Evolutionary conservation across 64 coral and sea anemone genomes (phyloP), one percentile per base, ranked within the genome.

Genomic region (Stichodactyla helianthus): DNA sequence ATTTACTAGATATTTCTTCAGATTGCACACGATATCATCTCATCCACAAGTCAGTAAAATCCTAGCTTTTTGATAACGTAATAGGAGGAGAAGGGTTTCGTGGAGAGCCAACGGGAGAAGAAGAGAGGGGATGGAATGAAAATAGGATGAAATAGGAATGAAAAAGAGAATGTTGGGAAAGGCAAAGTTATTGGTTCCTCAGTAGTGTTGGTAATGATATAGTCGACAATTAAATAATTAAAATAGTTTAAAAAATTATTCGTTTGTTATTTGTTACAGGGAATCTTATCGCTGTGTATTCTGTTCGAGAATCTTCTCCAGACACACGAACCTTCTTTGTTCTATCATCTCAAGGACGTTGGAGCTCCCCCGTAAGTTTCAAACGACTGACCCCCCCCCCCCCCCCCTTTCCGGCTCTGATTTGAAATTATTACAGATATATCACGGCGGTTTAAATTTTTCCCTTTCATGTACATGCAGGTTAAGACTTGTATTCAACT

Each of bases 331-430:
- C 93, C 93, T 6, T 81, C 90, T 1, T 55, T 95, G 31, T 92
- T 95, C 80, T 95, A 95, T 89, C 90, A 95, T 53, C 67, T 95
- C 15, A 95, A 95, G 27, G 90, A 95, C 82, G 90, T 95, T 64
- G 93, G 90, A 53, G 93, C 93, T 78, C 88, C 86, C 16, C 93
- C 93, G 93, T 92, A 51, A 95, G 93, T 95, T 25, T 70, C 19
- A 70, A 70, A n/a, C 6, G 19, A 31, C 28, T 31, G 28, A 31
- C 28, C 28, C 28, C 27, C 9, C 25, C 25, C 12, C 25, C n/a
- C 17, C 62, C 19, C 0, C 5, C 62, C 1, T 18, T 20, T 22
- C 22, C 14, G 18, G 19, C 19, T 65, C 62, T 7, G 62, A 44
- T 44, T 44, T 44, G 35, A 44, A 44, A 44, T 44, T 44, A 44